Base-by-base conservation (phyloP, 2,797 vertebrate genomes). In the Catamblyrhynchus diadema region DNA sequence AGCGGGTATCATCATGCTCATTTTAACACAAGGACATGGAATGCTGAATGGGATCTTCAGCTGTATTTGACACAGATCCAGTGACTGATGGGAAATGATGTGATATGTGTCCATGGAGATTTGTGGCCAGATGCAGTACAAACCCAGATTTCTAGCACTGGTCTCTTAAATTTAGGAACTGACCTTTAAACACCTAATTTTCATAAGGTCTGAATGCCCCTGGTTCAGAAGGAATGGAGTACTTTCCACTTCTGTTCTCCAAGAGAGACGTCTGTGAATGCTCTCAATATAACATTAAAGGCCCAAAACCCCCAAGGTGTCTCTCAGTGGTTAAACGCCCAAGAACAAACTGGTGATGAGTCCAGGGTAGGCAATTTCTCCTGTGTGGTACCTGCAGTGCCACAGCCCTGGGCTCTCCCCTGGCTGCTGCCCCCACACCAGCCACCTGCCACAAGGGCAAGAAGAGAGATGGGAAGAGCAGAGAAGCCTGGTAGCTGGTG, bases 201-300 rank as follows among this genome's bases (percentile, higher is more conserved):
- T 65, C 62, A 19, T 32, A 65, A 75, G 35, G 28, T 22, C 56
- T 82, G 37, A 83, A 35, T 24, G 37, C 10, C 37, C 25, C 33
- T 33, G 8, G 7, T 66, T 89, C 56, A 56, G 51, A 82, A 53
- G 14, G 8, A 92, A 51, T 6, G 13, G 12, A 67, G 37, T 18
- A 45, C 20, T 18, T 67, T n/a, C 16, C 37, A 50, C 39, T 74
- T 71, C 16, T 23, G 32, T 15, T 77, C 23, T 71, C 47, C 73
- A 64, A 20, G 39, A 32, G 23, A 59, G 30, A 51, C 0, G 0
- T 53, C 81, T 72, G 42, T 30, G 57, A 37, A 50, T 14, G 17
- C 28, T 51, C 59, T 33, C 66, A 35, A 17, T 6, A 35, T 21
- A 37, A 61, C 3, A 5, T 17, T 27, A 47, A 27, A 37, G 27